Evolutionary conservation across 2,888 invertebrate species (phyloP).

Genomic region (Gastrophysa polygoni): DNA sequence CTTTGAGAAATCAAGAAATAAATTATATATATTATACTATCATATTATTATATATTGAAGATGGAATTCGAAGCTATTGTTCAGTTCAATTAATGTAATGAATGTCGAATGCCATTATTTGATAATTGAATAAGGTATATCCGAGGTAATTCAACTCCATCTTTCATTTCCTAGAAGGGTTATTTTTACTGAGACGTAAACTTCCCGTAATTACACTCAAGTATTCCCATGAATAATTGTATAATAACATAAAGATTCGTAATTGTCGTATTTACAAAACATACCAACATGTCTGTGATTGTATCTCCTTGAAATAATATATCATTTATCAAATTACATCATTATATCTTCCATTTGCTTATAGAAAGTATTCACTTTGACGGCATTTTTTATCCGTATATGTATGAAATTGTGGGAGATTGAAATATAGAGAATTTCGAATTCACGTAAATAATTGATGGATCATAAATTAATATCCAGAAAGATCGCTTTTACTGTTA

Average conservation of each 20-base stretch:
- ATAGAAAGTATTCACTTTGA: not conserved
- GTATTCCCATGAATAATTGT: not conserved
- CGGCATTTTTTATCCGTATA: not conserved
- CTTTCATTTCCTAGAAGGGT: not conserved
- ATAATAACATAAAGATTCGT: not conserved
- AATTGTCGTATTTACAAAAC: not conserved
- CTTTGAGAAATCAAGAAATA: no score
- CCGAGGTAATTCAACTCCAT: not conserved
- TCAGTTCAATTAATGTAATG: no score
- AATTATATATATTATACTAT: no score
- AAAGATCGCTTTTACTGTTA: no score
- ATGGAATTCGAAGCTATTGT: no score
- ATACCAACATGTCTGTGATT: not conserved
- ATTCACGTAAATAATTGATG: no score
- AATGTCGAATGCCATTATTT: no score
- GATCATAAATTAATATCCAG: no score
- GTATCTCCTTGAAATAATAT: not conserved
- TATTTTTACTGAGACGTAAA: not conserved
- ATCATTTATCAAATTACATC: not conserved
- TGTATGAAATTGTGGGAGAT: no score
- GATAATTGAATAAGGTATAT: no score
- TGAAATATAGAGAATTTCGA: no score
- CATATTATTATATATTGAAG: no score
- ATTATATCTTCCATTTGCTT: not conserved
- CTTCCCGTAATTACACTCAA: not conserved